Evolutionary conservation across 64 coral and sea anemone genomes (phyloP).

Genomic region (Actinia tenebrosa): DNA sequence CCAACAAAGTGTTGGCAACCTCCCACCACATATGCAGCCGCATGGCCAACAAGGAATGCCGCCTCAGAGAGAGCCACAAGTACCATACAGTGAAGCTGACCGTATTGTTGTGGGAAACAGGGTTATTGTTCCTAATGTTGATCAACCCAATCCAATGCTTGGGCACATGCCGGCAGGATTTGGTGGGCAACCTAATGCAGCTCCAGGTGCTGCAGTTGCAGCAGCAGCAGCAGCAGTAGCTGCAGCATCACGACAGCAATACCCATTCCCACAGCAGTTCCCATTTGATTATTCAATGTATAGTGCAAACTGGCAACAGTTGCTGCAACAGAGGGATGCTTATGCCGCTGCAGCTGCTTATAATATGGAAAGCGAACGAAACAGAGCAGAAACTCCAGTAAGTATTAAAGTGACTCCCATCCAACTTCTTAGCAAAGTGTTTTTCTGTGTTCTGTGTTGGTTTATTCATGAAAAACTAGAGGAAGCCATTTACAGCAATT

Average conservation of each 20-base stretch:
- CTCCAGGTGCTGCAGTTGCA: constrained; percentile 26
- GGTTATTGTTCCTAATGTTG: constrained; percentile 60
- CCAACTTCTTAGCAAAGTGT: too few species aligned
- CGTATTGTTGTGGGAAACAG: constrained; percentile 52
- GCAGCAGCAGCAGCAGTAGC: constrained; percentile 54
- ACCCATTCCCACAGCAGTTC: constrained; percentile 35
- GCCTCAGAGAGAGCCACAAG: constrained; percentile 19
- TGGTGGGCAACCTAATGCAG: constrained; percentile 18
- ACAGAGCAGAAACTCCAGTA: constrained; percentile 1
- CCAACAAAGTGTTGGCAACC: neutral
- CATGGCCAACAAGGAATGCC: constrained; percentile 16
- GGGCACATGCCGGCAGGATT: constrained; percentile 18
- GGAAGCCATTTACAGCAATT: too few species aligned
- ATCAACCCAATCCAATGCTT: constrained; percentile 28
- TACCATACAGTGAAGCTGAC: constrained; percentile 31
- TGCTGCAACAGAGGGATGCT: constrained; percentile 52
- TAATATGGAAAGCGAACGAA: constrained; percentile 38
- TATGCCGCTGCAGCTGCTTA: constrained; percentile 49
- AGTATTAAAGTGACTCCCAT: neutral
- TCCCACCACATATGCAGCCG: neutral
- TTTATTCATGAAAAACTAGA: too few species aligned
- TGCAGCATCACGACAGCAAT: constrained; percentile 31
- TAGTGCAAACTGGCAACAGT: constrained; percentile 49
- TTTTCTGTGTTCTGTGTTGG: too few species aligned
- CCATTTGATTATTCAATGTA: constrained; percentile 58